Evolutionary conservation across 2,888 invertebrate genomes (phyloP).

Genomic region (Spialia ferax): DNA sequence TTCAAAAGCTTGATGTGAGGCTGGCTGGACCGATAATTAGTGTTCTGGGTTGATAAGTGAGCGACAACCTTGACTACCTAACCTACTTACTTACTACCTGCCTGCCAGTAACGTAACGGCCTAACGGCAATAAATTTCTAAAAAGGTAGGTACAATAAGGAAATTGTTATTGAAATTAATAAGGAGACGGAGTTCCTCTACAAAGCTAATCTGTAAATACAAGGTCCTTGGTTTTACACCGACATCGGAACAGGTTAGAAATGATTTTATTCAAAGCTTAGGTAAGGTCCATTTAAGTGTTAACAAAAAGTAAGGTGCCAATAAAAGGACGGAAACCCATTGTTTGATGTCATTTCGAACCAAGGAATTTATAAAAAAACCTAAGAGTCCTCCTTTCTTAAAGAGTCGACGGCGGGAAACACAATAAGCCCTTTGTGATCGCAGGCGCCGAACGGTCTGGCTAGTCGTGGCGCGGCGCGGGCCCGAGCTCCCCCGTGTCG

Average conservation of each 20-base stretch:
- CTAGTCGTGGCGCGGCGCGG: conserved; percentile 58
- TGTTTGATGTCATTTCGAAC: conserved; percentile 83
- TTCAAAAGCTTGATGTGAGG: too few relatives aligned
- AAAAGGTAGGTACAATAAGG: not conserved
- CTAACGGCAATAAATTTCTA: not conserved
- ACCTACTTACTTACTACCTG: too few relatives aligned
- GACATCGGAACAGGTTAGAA: conserved; percentile 75
- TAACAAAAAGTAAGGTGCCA: conserved; percentile 85
- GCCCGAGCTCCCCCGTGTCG: conserved; percentile 61
- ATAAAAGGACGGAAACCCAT: conserved; percentile 86
- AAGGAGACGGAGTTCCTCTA: conserved; percentile 48
- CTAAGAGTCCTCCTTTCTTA: conserved; percentile 72
- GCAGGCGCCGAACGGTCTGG: conserved; percentile 85
- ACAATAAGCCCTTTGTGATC: conserved; percentile 83
- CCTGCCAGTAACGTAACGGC: too few relatives aligned
- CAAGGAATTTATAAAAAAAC: conserved; percentile 78
- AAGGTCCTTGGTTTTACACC: conserved; percentile 51
- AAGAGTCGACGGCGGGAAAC: conserved; percentile 71
- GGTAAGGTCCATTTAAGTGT: conserved; percentile 75
- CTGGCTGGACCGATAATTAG: too few relatives aligned
- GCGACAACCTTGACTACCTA: too few relatives aligned
- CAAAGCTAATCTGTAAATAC: conserved; percentile 26
- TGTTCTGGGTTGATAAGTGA: too few relatives aligned
- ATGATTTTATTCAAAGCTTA: conserved; percentile 72
- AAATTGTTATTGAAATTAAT: not conserved